These are phyloP conservation scores for Poecilus cupreus DNA, from an alignment of 2,888 invertebrate species.

Conservation along the genomic window DNA sequence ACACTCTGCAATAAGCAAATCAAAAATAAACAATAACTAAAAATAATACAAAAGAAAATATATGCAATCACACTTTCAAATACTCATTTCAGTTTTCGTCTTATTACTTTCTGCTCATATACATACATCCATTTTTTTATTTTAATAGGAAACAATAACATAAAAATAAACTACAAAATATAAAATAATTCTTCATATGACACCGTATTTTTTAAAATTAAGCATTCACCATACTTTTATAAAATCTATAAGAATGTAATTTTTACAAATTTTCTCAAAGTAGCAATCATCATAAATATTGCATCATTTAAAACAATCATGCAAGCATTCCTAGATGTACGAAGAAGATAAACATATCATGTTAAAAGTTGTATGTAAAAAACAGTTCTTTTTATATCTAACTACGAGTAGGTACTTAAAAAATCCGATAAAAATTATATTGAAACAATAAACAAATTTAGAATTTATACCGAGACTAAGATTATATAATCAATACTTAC, in stretches of 20 bases:
- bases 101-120: neutral
- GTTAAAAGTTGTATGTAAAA: neutral
- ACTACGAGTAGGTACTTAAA: no score
- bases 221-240: no score
- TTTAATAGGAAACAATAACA: no score
- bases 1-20: slow-evolving; percentile 64
- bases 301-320: neutral
- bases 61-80: slow-evolving; percentile 19
- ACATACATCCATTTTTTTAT: no score
- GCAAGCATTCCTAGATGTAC: neutral
- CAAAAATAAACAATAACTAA: slow-evolving; percentile 52
- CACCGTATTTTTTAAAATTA: no score
- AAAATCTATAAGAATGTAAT: no score
- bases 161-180: no score
- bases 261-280: no score
- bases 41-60: slow-evolving; percentile 38
- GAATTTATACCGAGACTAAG: neutral
- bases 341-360: neutral
- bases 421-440: neutral
- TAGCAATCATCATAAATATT: no score
- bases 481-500: slow-evolving; percentile 66
- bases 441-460: neutral
- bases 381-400: no score
- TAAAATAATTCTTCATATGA: no score
- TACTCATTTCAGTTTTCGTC: slow-evolving; percentile 37